Conservation (phyloP, 2,113 vertebrate genomes). For the Sialia sialis region DNA sequence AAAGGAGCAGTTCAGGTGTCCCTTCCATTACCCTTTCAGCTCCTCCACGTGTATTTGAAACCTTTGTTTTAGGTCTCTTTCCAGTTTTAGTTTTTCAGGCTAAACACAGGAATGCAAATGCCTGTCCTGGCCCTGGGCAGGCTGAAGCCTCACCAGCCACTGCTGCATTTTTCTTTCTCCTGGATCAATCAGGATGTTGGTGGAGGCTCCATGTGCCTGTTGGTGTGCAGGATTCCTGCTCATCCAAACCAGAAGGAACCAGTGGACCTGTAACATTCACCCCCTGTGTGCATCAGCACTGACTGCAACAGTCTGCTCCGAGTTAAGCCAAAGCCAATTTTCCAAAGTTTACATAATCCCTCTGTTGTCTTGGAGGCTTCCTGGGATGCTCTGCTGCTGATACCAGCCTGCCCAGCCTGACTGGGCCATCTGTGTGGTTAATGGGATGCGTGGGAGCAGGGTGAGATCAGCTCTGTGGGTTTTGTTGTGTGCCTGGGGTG, state of each 20-base stretch:
- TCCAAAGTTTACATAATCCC: background rate
- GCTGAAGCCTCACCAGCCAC: background rate
- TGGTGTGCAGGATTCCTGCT: background rate
- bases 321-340: background rate
- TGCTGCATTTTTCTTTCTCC: background rate
- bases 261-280: background rate
- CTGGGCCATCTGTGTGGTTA: background rate
- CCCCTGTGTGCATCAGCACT: rapidly evolving
- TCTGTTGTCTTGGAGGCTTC: background rate
- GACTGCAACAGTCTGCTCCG: background rate
- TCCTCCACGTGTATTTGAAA: rapidly evolving
- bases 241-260: background rate
- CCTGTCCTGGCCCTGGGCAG: background rate
- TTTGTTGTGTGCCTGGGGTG: background rate
- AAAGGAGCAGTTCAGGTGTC: background rate
- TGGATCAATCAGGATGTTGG: background rate
- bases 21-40: background rate
- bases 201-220: background rate
- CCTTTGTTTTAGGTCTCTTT: background rate
- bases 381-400: background rate
- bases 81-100: background rate
- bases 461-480: background rate
- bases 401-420: background rate
- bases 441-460: background rate
- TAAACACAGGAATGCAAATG: rapidly evolving